These are phyloP conservation scores for Cynopterus brachyotis DNA, from an alignment of 2,113 vertebrate species.

Conservation along the genomic window DNA sequence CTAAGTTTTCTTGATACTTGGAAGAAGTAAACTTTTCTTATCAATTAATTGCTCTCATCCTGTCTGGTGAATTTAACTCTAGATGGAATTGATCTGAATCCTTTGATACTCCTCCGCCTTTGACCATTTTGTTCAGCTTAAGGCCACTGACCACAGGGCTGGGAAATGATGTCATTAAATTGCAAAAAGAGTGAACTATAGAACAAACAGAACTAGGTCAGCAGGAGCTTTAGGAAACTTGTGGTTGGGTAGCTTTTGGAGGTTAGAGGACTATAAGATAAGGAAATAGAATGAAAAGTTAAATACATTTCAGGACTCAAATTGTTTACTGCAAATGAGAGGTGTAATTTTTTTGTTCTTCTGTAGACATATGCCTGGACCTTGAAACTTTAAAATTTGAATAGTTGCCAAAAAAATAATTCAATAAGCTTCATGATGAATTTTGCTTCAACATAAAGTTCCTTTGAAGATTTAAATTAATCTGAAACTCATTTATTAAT, in stretches of 20 bases:
- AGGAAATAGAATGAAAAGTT: neutral
- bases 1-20: neutral
- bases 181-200: neutral
- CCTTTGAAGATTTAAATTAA: constrained; percentile 80
- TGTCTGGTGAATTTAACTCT: neutral
- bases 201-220: neutral
- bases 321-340: constrained; percentile 21
- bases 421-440: constrained; percentile 73
- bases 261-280: neutral
- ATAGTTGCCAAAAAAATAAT: constrained; percentile 73
- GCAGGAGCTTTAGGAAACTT: neutral
- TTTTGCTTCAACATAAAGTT: constrained; percentile 77
- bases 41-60: neutral
- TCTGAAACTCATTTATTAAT: constrained; percentile 81
- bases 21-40: constrained; percentile 8
- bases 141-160: neutral
- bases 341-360: neutral
- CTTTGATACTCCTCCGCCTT: constrained; percentile 36
- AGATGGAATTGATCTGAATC: neutral
- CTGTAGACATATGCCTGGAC: neutral
- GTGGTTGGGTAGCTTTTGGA: constrained; percentile 14
- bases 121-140: neutral
- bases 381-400: constrained; percentile 61
- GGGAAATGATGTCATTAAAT: neutral
- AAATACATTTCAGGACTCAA: neutral